Base-by-base conservation (phyloP, 2,888 invertebrate species). In the Acronicta alni region DNA sequence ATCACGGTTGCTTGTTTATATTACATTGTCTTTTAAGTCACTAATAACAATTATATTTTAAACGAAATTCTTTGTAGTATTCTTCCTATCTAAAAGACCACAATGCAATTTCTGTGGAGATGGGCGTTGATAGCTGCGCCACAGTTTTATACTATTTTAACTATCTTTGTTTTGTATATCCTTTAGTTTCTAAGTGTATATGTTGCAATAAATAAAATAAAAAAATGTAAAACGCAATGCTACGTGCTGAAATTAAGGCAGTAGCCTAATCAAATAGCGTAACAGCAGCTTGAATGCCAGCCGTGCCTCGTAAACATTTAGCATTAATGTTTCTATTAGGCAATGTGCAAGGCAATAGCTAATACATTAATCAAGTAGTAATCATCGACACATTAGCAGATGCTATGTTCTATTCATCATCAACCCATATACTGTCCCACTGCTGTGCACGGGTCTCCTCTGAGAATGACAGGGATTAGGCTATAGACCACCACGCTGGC, bases 1-100 rank as follows among this genome's bases (percentile, higher is more conserved):
- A 71, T 75, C 73, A 73, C n/a, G 75, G 73, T 26, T 62, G 37
- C 16, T 39, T 51, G 55, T 68, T 66, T 59, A 43, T 49, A 58
- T 23, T 39, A 18, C 2, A 42, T 23, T 26, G 26, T 26, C 5
- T 26, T 26, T 9, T 9, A 26, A 26, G 26, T 26, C 26, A 23
- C 23, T 23, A 23, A 23, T 23, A 26, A 26, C 26, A 26, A 56
- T 16, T 43, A 32, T 52, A 37, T 17, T 42, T 35, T 18, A 16
- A 32, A 16, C 26, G 32, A 17, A 1, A 7, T 23, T 45, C 0
- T 15, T 10, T 39, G 14, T 8, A 0, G 8, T 16, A 30, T 17
- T 30, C 30, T 9, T 38, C 10, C 32, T 30, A 26, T 39, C 9
- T 20, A 15, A 9, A 20, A 48, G 14, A 23, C n/a, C n/a, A n/a